Base-by-base conservation (phyloP, 2,888 invertebrate genomes). In the Vanessa cardui region DNA sequence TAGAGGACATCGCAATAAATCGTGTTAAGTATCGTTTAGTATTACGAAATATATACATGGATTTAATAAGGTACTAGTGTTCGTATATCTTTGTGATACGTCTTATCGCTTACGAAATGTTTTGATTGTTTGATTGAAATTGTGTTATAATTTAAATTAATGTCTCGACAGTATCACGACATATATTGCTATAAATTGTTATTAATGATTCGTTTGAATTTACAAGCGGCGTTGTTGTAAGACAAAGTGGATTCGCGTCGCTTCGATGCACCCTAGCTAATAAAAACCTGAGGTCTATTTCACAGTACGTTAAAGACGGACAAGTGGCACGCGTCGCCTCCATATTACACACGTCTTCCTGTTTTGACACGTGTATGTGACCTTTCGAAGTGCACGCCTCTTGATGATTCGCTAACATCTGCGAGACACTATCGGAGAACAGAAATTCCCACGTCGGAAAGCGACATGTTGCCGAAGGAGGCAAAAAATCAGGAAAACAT, bases 401-500 rank as follows among this genome's bases (percentile, higher is more conserved):
- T 62, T 54, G 68, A 73, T 76, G 79, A 83, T 87, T 87, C 83
- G 84, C 84, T 76, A 75, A 82, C 90, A 90, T 87, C 86, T 91
- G 90, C 81, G 74, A 75, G 71, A 69, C 65, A 64, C 86, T 87
- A 88, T 81, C 74, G 68, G 68, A 58, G 71, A 70, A 68, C 70
- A 76, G 65, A 73, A 74, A 86, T 91, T 91, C 91, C 89, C 91
- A 91, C 91, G 90, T 83, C 80, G 85, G 84, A 66, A 67, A 67
- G 83, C 81, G 86, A 84, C 84, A 72, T 78, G 82, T 89, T 89
- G 84, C 85, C 84, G 78, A 72, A 63, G 70, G 63, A 64, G 52
- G 49, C 74, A 89, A 85, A 90, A 89, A 81, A 79, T 80, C 80
- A 86, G 84, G 87, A 84, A 82, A 82, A 85, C 92, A 92, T 91